phyloP scores from a whole-genome alignment of 1,140 invertebrate genomes.

The Cataglyphis hispanica region DNA sequence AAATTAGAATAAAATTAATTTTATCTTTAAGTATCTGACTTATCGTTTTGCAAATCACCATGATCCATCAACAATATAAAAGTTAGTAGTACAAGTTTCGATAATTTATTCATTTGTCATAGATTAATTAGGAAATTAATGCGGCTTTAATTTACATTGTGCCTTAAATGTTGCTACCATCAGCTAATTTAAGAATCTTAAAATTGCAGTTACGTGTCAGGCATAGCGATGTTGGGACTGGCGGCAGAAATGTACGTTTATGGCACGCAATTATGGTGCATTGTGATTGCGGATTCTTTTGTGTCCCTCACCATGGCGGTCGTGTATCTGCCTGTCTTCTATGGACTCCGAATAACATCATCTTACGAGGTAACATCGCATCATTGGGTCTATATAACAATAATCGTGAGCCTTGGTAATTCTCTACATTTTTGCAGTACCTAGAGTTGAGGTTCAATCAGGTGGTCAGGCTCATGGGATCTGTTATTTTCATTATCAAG shows the following conservation, averaged over 20 bases:
- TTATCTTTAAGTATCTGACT: background rate
- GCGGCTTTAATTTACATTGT: conserved; percentile 22
- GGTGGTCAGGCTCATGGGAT: conserved; percentile 89
- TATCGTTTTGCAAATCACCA: background rate
- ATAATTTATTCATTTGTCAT: conserved; percentile 9
- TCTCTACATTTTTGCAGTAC: conserved; percentile 87
- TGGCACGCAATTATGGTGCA: conserved; percentile 92
- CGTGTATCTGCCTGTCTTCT: conserved; percentile 95
- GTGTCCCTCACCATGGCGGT: conserved; percentile 91
- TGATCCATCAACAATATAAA: background rate
- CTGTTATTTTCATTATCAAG: conserved; percentile 89
- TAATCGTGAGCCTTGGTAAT: background rate
- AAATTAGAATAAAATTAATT: background rate
- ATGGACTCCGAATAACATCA: conserved; percentile 93
- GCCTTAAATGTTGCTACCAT: background rate
- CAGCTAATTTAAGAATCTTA: conserved; percentile 6
- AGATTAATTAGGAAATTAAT: background rate
- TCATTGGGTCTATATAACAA: background rate
- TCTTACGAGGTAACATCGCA: conserved; percentile 91
- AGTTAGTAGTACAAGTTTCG: background rate
- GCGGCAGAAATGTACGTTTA: conserved; percentile 97
- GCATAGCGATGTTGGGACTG: conserved; percentile 95
- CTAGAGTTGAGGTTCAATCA: conserved; percentile 90
- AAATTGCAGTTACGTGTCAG: conserved; percentile 93
- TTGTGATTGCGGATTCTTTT: conserved; percentile 90